These are phyloP conservation scores for Oncorhynchus kisutch DNA, from an alignment of 2,113 vertebrate species.

Conservation along the genomic window DNA sequence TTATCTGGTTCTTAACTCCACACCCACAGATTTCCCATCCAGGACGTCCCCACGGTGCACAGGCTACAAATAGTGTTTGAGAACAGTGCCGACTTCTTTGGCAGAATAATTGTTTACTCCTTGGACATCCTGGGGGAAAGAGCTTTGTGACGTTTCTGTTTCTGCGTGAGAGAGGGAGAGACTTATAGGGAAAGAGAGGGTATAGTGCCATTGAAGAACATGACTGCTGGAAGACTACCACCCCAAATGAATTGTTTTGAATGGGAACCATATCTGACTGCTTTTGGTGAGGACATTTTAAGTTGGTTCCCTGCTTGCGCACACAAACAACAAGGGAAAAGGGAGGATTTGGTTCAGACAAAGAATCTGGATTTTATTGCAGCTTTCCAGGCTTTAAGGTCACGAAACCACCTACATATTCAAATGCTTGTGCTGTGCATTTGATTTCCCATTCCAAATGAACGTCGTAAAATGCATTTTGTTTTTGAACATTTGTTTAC, in stretches of 20 bases:
- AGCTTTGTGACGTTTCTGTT: slow-evolving; percentile 45
- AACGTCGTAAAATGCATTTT: slow-evolving; percentile 25
- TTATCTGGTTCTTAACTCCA: slow-evolving; percentile 72
- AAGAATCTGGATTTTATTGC: slow-evolving; percentile 1
- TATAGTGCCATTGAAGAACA: slow-evolving; percentile 48
- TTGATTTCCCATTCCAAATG: slow-evolving; percentile 21
- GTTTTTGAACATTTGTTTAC: slow-evolving; percentile 22
- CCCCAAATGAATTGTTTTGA: slow-evolving; percentile 25
- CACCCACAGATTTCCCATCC: slow-evolving; percentile 84
- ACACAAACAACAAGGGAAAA: not conserved
- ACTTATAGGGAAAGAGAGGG: slow-evolving; percentile 8
- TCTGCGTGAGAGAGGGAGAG: slow-evolving; percentile 49
- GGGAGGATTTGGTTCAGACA: not conserved
- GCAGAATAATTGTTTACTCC: slow-evolving; percentile 89
- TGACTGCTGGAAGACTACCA: slow-evolving; percentile 22
- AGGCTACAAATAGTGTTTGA: slow-evolving; percentile 88
- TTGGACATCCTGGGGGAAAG: slow-evolving; percentile 84
- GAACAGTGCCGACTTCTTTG: slow-evolving; percentile 90
- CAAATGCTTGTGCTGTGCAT: slow-evolving; percentile 30
- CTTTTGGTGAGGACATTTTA: slow-evolving; percentile 49
- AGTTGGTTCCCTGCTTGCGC: not conserved
- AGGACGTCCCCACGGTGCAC: slow-evolving; percentile 72
- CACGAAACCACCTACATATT: too few species aligned
- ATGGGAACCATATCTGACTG: slow-evolving; percentile 26
- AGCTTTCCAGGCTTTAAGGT: not conserved